Evolutionary conservation across 1,140 invertebrate genomes (phyloP), one percentile per base, ranked within the genome.

Genomic region (Aphelenchoides besseyi): DNA sequence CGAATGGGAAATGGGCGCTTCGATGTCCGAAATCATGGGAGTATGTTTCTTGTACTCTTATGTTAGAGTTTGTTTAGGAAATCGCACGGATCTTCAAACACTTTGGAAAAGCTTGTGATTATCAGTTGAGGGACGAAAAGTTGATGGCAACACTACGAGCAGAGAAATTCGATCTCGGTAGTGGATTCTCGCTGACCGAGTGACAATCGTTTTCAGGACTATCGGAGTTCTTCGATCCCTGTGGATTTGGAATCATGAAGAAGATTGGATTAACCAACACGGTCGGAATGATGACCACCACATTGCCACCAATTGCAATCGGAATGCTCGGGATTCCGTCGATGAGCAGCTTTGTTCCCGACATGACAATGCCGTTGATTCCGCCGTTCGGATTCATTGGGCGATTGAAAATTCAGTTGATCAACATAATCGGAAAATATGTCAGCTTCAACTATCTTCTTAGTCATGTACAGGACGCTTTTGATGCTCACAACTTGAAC

Each of bases 111-210:
- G 5, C 55, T 33, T 59, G 55, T 33, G 55, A 59, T 59, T 23
- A 59, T 33, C 55, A 59, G 18, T 18, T 59, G 5, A 8, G 26
- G 12, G 63, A 66, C 63, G 63, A 66, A 53, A 3, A 70, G 23
- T 29, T 69, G 2, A 69, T 69, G 23, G 67, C 70, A 1, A 0
- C 70, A 5, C 64, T 69, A 62, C n/a, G 67, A n/a, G 32, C 70
- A 3, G 67, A 69, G 64, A 68, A 71, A 26, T 69, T 69, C 3
- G 67, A 69, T 69, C 18, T 69, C 1, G 67, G 61, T n/a, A n/a
- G n/a, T n/a, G n/a, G n/a, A n/a, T n/a, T n/a, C n/a, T n/a, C n/a
- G n/a, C n/a, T n/a, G n/a, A n/a, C n/a, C n/a, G n/a, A n/a, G n/a
- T n/a, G n/a, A 48, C 41, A 48, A 16, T 48, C 41, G 41, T 48